These are phyloP conservation scores for Chloropsis cyanopogon DNA, from an alignment of 2,113 vertebrate genomes.

Conservation along the genomic window DNA sequence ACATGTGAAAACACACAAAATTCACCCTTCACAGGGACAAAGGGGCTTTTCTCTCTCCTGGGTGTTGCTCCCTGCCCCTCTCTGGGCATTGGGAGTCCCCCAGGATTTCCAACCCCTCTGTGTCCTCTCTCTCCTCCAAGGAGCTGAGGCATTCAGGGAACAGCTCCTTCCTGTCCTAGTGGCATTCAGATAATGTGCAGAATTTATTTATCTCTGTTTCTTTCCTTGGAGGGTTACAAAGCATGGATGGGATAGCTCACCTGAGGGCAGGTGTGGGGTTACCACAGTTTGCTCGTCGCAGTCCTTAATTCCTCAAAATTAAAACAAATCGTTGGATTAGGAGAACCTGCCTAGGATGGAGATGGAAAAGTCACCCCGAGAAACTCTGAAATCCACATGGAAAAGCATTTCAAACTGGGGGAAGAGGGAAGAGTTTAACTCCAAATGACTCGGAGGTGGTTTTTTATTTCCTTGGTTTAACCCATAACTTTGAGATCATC, in stretches of 20 bases:
- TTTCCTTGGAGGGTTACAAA: neutral
- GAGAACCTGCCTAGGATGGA: neutral
- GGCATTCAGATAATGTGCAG: neutral
- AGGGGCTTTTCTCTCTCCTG: neutral
- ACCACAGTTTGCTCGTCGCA: neutral
- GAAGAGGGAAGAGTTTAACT: neutral
- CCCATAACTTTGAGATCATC: neutral
- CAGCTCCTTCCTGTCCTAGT: rapidly evolving
- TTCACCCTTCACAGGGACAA: too few relatives aligned
- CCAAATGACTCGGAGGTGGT: neutral
- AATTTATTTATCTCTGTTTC: neutral
- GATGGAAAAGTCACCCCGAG: neutral
- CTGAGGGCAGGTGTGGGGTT: neutral
- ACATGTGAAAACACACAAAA: too few relatives aligned
- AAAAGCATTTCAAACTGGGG: neutral
- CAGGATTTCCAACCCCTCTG: neutral
- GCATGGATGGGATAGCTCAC: neutral
- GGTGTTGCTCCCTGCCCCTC: neutral
- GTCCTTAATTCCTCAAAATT: neutral
- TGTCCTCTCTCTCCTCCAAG: neutral
- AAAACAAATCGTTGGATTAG: neutral
- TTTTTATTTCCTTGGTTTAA: neutral
- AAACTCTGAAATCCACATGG: neutral
- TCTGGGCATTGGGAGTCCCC: neutral
- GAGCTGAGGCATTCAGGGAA: neutral